Conservation (phyloP, 2,113 vertebrate species). For the Nothobranchius furzeri region DNA sequence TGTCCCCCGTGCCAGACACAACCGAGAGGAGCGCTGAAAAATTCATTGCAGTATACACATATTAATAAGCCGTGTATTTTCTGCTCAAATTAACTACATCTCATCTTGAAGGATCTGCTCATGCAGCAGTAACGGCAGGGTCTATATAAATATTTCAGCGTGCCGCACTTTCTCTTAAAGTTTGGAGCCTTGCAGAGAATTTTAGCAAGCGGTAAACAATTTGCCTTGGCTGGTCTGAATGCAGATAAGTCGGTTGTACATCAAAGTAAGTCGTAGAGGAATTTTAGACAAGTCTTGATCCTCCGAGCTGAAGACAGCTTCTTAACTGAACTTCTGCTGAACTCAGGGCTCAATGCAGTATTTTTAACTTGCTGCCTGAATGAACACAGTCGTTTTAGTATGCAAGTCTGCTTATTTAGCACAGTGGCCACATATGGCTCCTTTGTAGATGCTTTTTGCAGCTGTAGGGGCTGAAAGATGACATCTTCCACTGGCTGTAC, state of each 20-base stretch:
- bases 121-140: slow-evolving; percentile 47
- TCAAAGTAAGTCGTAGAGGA: slow-evolving; percentile 31
- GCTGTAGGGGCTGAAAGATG: slow-evolving; percentile 4
- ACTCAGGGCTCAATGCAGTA: slow-evolving; percentile 5
- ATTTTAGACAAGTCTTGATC: slow-evolving; percentile 6
- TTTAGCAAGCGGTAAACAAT: slow-evolving; percentile 33
- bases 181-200: slow-evolving; percentile 39
- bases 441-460: slow-evolving; percentile 31
- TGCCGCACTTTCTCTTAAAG: slow-evolving; percentile 31
- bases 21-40: slow-evolving; percentile 55
- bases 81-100: slow-evolving; percentile 59
- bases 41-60: slow-evolving; percentile 59
- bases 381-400: slow-evolving; percentile 8
- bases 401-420: neutral
- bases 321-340: slow-evolving; percentile 42
- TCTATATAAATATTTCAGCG: slow-evolving; percentile 64
- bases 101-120: slow-evolving; percentile 45
- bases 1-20: slow-evolving; percentile 36
- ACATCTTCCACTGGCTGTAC: slow-evolving; percentile 7
- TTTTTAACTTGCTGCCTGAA: neutral
- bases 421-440: neutral
- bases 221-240: slow-evolving; percentile 27
- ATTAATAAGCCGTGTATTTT: slow-evolving; percentile 69
- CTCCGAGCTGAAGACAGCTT: neutral
- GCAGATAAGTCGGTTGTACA: slow-evolving; percentile 27